Conservation (phyloP, 2,113 vertebrate genomes). For the Phoenicopterus ruber region DNA sequence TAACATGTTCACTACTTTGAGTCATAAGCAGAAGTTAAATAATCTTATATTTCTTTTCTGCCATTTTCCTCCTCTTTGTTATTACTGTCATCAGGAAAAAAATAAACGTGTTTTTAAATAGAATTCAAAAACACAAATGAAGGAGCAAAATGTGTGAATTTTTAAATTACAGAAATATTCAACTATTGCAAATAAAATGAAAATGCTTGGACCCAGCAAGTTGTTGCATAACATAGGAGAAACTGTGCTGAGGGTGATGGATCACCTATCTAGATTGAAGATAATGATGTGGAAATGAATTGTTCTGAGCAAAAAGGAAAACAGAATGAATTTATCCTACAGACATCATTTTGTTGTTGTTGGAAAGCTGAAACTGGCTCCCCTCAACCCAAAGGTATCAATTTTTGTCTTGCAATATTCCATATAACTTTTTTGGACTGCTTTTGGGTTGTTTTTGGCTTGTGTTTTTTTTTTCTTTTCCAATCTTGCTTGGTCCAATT, state of each 20-base stretch:
- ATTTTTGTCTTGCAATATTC: not conserved
- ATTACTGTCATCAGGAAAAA: not conserved
- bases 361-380: not conserved
- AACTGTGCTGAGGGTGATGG: not conserved
- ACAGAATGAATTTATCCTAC: not conserved
- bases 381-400: not conserved
- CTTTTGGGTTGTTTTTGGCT: not conserved
- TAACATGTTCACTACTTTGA: not conserved
- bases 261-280: not conserved
- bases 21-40: not conserved
- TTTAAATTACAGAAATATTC: not conserved
- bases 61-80: not conserved
- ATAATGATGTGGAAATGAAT: not conserved
- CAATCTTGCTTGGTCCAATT: accelerated
- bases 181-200: not conserved
- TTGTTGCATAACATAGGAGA: not conserved
- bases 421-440: not conserved
- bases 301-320: not conserved
- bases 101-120: not conserved
- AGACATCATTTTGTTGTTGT: not conserved
- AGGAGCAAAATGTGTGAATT: not conserved
- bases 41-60: not conserved
- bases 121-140: not conserved
- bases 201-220: not conserved
- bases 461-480: not conserved